phyloP scores from a whole-genome alignment of 2,113 vertebrate genomes.

The Trichechus manatus region DNA sequence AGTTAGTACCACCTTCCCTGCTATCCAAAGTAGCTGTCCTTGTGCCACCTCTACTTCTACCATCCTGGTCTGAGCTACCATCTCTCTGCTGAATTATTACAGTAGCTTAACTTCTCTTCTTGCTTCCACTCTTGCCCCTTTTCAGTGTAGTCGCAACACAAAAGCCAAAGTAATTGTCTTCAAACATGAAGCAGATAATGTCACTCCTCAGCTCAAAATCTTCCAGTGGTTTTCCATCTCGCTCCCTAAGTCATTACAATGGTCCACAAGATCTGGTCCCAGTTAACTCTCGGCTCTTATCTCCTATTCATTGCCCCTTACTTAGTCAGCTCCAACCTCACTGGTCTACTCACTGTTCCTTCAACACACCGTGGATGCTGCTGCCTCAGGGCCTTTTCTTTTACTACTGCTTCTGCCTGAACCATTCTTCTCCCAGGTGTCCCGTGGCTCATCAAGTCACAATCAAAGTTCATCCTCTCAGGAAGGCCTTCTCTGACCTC shows the following conservation, averaged over 20 bases:
- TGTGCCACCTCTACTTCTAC: background rate
- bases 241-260: background rate
- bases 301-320: background rate
- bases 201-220: background rate
- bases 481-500: background rate
- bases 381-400: slow-evolving; percentile 3
- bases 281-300: background rate
- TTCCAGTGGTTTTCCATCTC: background rate
- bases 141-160: background rate
- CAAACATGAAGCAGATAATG: background rate
- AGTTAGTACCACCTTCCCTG: background rate
- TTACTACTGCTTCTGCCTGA: background rate
- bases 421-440: background rate
- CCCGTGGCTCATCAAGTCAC: background rate
- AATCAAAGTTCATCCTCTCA: background rate
- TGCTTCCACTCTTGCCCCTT: background rate
- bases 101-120: background rate
- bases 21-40: background rate
- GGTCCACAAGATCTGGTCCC: background rate
- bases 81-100: background rate
- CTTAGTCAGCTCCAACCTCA: background rate
- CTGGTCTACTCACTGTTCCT: background rate
- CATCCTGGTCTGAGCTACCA: rapidly evolving
- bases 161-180: background rate
- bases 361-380: background rate